These are phyloP conservation scores for Notolepis coatsorum DNA, from an alignment of 2,797 vertebrate species.

Conservation along the genomic window DNA sequence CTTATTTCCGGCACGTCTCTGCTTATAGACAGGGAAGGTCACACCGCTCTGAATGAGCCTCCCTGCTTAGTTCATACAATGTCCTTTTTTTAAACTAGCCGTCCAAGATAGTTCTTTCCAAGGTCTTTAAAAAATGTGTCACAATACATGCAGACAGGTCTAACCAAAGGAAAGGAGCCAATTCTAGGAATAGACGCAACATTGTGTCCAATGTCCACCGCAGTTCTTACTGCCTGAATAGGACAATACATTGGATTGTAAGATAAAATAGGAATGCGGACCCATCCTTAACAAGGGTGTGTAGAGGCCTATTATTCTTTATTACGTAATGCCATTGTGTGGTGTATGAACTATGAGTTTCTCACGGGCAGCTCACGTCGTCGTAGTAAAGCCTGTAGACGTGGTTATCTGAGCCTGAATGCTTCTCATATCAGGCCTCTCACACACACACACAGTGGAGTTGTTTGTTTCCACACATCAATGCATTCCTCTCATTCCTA, in stretches of 20 bases:
- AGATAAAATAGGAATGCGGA: not conserved
- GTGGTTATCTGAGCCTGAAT: slow-evolving; percentile 56
- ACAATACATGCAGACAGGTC: slow-evolving; percentile 16
- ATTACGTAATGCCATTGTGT: slow-evolving; percentile 44
- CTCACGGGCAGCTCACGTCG: not conserved
- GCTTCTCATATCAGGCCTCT: slow-evolving; percentile 66
- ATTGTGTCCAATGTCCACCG: not conserved
- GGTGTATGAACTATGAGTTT: slow-evolving; percentile 8
- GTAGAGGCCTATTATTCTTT: not conserved
- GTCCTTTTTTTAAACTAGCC: slow-evolving; percentile 22
- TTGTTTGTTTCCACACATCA: slow-evolving; percentile 92
- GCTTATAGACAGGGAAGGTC: slow-evolving; percentile 62
- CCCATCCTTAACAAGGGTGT: not conserved
- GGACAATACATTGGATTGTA: not conserved
- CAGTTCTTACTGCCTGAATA: slow-evolving; percentile 7
- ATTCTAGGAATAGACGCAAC: slow-evolving; percentile 6
- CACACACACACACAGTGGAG: slow-evolving; percentile 86
- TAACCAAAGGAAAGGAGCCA: slow-evolving; percentile 27
- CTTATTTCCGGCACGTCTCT: slow-evolving; percentile 57
- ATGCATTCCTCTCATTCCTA: slow-evolving; percentile 95
- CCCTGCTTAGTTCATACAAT: slow-evolving; percentile 66
- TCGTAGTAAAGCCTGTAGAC: slow-evolving; percentile 5
- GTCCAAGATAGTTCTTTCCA: slow-evolving; percentile 25
- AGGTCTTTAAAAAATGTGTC: slow-evolving; percentile 27
- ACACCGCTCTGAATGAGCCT: slow-evolving; percentile 50